Evolutionary conservation across 2,888 invertebrate species (phyloP), one percentile per base, ranked within the genome.

Genomic region (Tigriopus californicus): DNA sequence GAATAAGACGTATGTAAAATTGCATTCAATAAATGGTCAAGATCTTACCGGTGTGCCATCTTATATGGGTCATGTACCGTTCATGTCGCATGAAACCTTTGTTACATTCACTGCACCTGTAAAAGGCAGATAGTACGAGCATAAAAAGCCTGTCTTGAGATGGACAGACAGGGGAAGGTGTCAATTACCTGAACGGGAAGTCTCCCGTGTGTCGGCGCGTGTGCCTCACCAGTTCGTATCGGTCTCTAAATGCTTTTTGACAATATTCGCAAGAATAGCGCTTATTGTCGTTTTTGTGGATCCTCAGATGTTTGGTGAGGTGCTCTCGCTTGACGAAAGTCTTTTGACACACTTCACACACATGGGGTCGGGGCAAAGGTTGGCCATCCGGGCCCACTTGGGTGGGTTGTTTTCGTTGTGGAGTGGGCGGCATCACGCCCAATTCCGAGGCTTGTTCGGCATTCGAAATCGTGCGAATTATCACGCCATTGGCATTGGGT

Each of bases 1-100:
- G 12, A 42, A 13, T 12, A 42, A 42, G 12, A 42, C 12, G 13
- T 13, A 42, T 13, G 12, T 42, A 42, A 42, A 13, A 42, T n/a
- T n/a, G n/a, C 8, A 33, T 5, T 33, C 8, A 33, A 33, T 5
- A 33, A 5, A 33, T 5, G 4, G 33, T 33, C 3, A 8, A 33
- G 3, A 33, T 13, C 47, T 20, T 49, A 59, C 59, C 59, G 33
- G 59, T 52, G 52, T 52, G 51, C 59, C 59, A 59, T 8, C 59
- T 13, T 15, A 59, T 20, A 59, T 59, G 59, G 13, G 59, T 59
- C 59, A 59, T 49, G 20, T 51, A 59, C 1, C 59, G 18, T 13
- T 59, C 59, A 41, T 59, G 59, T 18, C 59, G 56, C 52, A 52
- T 51, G 20, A 59, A 51, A 2, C 59, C 59, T 20, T 59, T 59